Base-by-base conservation (phyloP, 2,797 vertebrate species). In the Aplochiton taeniatus region DNA sequence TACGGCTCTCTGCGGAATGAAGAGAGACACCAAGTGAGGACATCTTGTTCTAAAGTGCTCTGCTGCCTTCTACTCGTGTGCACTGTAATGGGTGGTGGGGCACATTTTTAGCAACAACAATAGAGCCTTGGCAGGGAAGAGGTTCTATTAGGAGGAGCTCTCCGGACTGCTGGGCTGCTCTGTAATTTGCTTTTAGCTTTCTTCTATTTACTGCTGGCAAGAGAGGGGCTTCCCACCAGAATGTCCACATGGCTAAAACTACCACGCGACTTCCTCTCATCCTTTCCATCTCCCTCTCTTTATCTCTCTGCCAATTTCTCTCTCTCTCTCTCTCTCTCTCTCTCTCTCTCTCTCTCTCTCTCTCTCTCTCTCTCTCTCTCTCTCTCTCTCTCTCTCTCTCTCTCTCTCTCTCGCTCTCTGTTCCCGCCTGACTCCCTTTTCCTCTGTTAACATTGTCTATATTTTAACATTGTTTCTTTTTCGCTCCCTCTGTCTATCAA, bases 161-260 rank as follows among this genome's bases (percentile, higher is more conserved):
- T 70, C 65, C 61, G 63, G 70, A 59, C 62, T 66, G 69, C 59
- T 62, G 69, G 57, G 69, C 74, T 61, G 61, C 65, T 66, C 63
- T 68, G 16, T 66, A 85, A 79, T 87, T 86, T 81, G 76, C 75
- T 81, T 89, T 77, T 60, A 82, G 66, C 73, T 87, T 83, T 70
- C 80, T 81, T 90, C 53, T 80, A 80, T 85, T 87, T 72, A 74
- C 74, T 66, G 61, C 76, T 89, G 87, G 84, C 83, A 87, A 78
- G 66, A 81, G 67, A 58, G 67, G 58, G 66, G 61, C 74, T 91
- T 92, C 89, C 88, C 89, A 92, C 82, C 72, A 77, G n/a, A 87
- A 87, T 83, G 2, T 84, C 80, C 77, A 68, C 19, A 16, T 66
- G 71, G 57, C 51, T 70, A 58, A 71, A 83, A 70, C 71, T 51